Base-by-base conservation (phyloP, 2,797 vertebrate genomes). In the Oreortyx pictus region DNA sequence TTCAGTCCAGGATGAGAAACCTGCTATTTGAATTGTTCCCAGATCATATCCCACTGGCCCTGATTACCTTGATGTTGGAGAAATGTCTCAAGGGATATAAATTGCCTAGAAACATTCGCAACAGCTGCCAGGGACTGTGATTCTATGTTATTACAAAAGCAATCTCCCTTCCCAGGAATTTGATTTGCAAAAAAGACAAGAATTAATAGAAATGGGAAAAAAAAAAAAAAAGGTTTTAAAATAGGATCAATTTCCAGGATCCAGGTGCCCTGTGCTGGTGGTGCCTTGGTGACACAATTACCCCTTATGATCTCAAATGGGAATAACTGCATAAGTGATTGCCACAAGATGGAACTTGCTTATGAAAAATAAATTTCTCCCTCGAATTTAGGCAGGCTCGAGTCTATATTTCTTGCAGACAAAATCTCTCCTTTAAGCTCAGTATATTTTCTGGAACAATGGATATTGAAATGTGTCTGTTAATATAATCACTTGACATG, bases 71-170 rank as follows among this genome's bases (percentile, higher is more conserved):
- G 86, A 97, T 96, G 79, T 92, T 89, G 87, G 88, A 88, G 88
- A 96, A 95, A 94, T 82, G 62, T 96, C 97, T 95, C 90, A 1
- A 84, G 96, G 89, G 95, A 94, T 0, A 2, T 88, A 94, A 95
- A 96, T 92, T 95, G 91, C 95, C 93, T 94, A 83, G 91, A 97
- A 96, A 90, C 90, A 91, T 96, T 95, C 95, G 83, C 90, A 96
- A 90, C 94, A 97, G 93, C 96, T 97, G 95, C 96, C 95, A 97
- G 94, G 50, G 19, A 95, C 92, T 66, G 90, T 11, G 22, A 90
- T 95, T 96, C 92, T 92, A 66, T 90, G 95, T 94, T 96, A 96
- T 96, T 95, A 96, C 95, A 95, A 94, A 96, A 96, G 94, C 93
- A 96, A 95, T 96, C 87, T 96, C 60, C 94, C 77, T 96, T 95